Conservation (phyloP, 2,888 invertebrate species). For the Nebria brevicollis region DNA sequence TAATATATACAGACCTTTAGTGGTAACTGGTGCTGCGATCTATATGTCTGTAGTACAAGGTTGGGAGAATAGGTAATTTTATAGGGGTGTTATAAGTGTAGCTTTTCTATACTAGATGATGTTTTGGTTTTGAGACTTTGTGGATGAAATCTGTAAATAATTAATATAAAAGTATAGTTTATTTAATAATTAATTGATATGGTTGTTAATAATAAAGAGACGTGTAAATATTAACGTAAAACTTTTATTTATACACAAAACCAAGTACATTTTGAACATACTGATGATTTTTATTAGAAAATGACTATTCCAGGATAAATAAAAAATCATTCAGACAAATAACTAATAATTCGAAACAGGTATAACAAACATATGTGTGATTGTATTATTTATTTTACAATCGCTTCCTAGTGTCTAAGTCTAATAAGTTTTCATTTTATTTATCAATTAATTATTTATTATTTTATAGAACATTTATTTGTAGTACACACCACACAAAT, state of each 20-base stretch:
- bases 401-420: slow-evolving; percentile 37
- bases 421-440: slow-evolving; percentile 42
- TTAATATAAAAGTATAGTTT: neutral
- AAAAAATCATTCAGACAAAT: slow-evolving; percentile 25
- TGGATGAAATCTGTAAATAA: neutral
- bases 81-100: no score
- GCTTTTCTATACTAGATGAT: no score
- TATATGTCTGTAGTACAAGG: no score
- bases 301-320: slow-evolving; percentile 36
- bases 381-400: slow-evolving; percentile 44
- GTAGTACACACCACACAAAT: slow-evolving; percentile 45
- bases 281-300: slow-evolving; percentile 29
- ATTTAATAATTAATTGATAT: neutral
- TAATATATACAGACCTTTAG: no score
- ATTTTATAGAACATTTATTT: slow-evolving; percentile 46
- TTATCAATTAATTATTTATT: slow-evolving; percentile 44
- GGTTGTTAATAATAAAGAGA: neutral
- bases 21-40: no score
- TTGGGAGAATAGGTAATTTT: no score
- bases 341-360: slow-evolving; percentile 22
- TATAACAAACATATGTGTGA: slow-evolving; percentile 37
- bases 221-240: slow-evolving; percentile 31
- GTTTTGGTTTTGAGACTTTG: no score
- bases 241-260: slow-evolving; percentile 40
- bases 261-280: slow-evolving; percentile 35